Conservation (phyloP, 2,113 vertebrate species). For the Danio rerio region GRCz12tu NC_133181.1:35281501-35282000, state of each 20-base stretch:
- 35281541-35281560: too few species aligned
- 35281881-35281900: slow-evolving; percentile 74
- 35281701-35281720: background rate
- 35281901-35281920: slow-evolving; percentile 75
- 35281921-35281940: slow-evolving; percentile 2
- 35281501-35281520: too few species aligned
- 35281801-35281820: slow-evolving; percentile 49
- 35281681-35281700: background rate
- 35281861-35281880: slow-evolving; percentile 66
- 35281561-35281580: too few species aligned
- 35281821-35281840: slow-evolving; percentile 61
- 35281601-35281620: too few species aligned
- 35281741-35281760: background rate
- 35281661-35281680: too few species aligned
- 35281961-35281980: slow-evolving; percentile 26
- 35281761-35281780: background rate
- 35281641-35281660: too few species aligned
- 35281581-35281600: too few species aligned
- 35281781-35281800: background rate
- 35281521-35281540: too few species aligned
- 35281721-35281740: background rate
- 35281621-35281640: too few species aligned
- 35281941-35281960: slow-evolving; percentile 31
- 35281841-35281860: slow-evolving; percentile 58
- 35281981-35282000: slow-evolving; percentile 2